Conservation (phyloP, 2,888 invertebrate genomes). For the Metopia argyrocephala region DNA sequence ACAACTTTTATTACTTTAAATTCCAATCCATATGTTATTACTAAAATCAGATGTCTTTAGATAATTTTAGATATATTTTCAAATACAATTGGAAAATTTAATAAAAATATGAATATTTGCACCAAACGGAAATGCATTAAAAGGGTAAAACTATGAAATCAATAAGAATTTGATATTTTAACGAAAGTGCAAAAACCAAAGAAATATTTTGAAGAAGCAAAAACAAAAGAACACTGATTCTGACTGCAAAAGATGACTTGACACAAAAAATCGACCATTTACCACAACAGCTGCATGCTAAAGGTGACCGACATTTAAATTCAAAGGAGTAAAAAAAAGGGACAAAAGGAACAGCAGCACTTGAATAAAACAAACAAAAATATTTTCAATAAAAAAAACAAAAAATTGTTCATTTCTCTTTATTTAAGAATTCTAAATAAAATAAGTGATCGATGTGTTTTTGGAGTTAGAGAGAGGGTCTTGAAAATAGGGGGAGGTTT, state of each 20-base stretch:
- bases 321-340: constrained; percentile 47
- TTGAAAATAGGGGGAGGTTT: neutral
- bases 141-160: neutral
- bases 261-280: neutral
- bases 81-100: no score
- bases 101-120: no score
- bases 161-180: neutral
- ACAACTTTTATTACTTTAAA: no score
- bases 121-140: neutral
- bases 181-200: neutral
- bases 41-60: no score
- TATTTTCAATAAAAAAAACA: constrained; percentile 59
- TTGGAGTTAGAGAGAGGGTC: neutral
- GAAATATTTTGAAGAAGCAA: neutral
- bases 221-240: neutral
- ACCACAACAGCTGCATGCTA: neutral
- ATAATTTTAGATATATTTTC: no score
- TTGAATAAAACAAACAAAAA: constrained; percentile 55
- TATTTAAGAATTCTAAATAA: neutral
- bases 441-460: neutral
- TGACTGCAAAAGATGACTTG: neutral
- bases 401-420: neutral
- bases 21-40: no score
- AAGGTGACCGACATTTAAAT: constrained; percentile 20
- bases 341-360: constrained; percentile 53